A percentile compares a stretch with the other conserved stretches of the same genome.
phyloP scores from a whole-genome alignment of 2,797 vertebrate genomes.

The Hyperoplus immaculatus region DNA sequence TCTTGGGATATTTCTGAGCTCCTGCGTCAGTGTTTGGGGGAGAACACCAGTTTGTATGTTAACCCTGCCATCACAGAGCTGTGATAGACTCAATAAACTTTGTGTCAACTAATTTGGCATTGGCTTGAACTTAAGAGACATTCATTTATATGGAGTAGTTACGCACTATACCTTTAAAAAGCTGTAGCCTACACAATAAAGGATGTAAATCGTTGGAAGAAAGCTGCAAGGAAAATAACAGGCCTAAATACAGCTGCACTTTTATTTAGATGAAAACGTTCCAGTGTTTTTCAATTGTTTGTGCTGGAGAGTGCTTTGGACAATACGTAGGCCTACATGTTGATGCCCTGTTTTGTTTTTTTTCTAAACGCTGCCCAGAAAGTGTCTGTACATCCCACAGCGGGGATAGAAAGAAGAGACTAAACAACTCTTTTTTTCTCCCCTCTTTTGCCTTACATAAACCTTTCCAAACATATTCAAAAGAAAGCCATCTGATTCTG shows the following conservation, averaged over 20 bases:
- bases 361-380: not conserved
- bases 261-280: not conserved
- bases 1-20: too few relatives aligned
- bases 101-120: too few relatives aligned
- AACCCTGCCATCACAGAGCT: too few relatives aligned
- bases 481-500: constrained; percentile 39
- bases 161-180: not conserved
- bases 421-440: not conserved
- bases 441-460: constrained; percentile 36
- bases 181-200: not conserved
- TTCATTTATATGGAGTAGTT: too few relatives aligned
- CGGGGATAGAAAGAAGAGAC: not conserved
- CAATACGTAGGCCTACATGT: not conserved
- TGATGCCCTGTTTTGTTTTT: not conserved
- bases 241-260: not conserved
- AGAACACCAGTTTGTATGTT: too few relatives aligned
- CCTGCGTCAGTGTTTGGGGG: too few relatives aligned
- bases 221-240: not conserved
- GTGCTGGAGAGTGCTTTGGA: not conserved
- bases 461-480: constrained; percentile 25
- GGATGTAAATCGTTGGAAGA: not conserved
- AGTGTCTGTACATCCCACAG: not conserved
- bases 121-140: too few relatives aligned
- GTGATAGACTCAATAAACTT: too few relatives aligned
- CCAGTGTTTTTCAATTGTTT: not conserved